A percentile compares a stretch with the other conserved stretches of the same genome.
These are phyloP conservation scores for Nemotelus nigrinus DNA, from an alignment of 2,888 invertebrate species.

Conservation along the genomic window DNA sequence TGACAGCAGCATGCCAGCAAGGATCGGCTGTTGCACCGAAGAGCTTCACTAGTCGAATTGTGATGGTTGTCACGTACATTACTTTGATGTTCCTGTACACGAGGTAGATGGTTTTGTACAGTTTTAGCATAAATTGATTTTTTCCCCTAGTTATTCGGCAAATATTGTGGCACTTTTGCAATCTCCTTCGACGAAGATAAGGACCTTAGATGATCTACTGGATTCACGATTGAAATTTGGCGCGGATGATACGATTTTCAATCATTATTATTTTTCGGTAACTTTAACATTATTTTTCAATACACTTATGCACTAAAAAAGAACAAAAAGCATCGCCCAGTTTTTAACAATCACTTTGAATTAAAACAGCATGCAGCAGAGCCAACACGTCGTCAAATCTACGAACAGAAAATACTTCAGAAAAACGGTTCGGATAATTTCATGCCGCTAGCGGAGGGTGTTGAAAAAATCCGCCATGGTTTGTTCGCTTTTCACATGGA, in stretches of 20 bases:
- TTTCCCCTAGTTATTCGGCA: conserved; percentile 72
- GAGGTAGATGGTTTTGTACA: conserved; percentile 47
- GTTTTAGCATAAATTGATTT: conserved; percentile 8
- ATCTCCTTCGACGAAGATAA: conserved; percentile 75
- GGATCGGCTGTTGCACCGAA: conserved; percentile 61
- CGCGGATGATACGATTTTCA: conserved; percentile 76
- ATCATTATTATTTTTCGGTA: conserved; percentile 75
- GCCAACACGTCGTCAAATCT: conserved; percentile 71
- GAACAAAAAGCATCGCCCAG: too few relatives aligned
- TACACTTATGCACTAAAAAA: too few relatives aligned
- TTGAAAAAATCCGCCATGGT: conserved; percentile 69
- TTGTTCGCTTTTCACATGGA: conserved; percentile 77
- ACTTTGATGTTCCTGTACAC: conserved; percentile 77
- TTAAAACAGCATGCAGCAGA: conserved; percentile 71
- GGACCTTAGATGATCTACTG: conserved; percentile 71
- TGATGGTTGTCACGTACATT: conserved; percentile 72
- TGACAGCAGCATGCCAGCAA: conserved; percentile 74
- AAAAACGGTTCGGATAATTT: conserved; percentile 70
- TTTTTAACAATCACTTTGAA: too few relatives aligned
- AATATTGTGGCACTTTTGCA: conserved; percentile 80
- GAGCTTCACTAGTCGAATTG: conserved; percentile 66
- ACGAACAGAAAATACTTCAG: conserved; percentile 72
- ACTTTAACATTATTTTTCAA: conserved; percentile 51
- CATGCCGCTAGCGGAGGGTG: conserved; percentile 72
- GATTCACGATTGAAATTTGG: conserved; percentile 74